A percentile compares a stretch with the other conserved stretches of the same genome.
Evolutionary conservation across 1,140 invertebrate genomes (phyloP).

Genomic region (Pseudomyrmex flavicornis): DNA sequence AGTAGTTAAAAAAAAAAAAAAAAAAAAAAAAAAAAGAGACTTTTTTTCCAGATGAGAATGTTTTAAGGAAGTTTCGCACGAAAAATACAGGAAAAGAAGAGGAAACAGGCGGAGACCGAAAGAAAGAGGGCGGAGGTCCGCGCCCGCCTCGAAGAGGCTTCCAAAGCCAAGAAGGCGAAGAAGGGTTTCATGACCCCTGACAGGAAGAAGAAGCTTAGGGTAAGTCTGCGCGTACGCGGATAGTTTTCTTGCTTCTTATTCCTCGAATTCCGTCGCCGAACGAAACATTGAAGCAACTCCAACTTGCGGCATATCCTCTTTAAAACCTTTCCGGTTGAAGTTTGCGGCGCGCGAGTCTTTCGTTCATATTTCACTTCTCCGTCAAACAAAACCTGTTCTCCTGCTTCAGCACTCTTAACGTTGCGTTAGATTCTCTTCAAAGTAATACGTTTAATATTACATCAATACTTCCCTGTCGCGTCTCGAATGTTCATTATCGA

Average conservation of each 20-base stretch:
- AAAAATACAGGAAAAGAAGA: constrained; percentile 93
- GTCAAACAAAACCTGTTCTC: not conserved
- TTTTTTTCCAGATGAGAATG: constrained; percentile 62
- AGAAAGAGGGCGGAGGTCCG: constrained; percentile 97
- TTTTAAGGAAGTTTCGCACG: constrained; percentile 76
- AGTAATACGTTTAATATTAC: constrained; percentile 15
- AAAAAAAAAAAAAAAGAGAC: not conserved
- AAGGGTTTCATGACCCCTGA: constrained; percentile 99
- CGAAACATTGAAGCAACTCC: not conserved
- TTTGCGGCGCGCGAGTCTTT: not conserved
- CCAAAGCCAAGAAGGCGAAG: constrained; percentile 97
- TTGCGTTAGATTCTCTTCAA: not conserved
- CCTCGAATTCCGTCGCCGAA: constrained; percentile 20
- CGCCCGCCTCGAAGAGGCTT: constrained; percentile 97
- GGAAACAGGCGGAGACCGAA: constrained; percentile 97
- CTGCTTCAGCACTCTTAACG: not conserved
- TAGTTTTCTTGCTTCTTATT: constrained; percentile 24
- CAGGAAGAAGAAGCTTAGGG: constrained; percentile 99
- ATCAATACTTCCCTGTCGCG: not conserved
- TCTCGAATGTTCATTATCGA: constrained; percentile 31
- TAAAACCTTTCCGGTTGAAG: not conserved
- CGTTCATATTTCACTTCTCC: constrained; percentile 15
- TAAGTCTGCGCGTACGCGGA: constrained; percentile 84
- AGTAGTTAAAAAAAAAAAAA: too few species aligned
- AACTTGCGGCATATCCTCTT: constrained; percentile 23